A percentile compares a stretch with the other conserved stretches of the same genome.
Conservation (phyloP, 2,797 vertebrate genomes). For the Tangara arthus region DNA sequence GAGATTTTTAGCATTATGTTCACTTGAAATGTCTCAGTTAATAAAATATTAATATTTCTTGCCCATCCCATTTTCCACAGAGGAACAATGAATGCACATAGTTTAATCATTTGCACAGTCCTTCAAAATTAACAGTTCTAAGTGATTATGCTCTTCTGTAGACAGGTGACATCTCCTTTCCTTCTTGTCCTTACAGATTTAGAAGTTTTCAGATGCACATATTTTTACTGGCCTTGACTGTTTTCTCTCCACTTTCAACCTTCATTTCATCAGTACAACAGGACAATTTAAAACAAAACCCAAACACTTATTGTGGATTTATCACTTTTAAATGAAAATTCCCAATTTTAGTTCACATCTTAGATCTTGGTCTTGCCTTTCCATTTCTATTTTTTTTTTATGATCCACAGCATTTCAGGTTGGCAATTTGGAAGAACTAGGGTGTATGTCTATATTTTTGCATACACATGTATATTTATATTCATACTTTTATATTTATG, state of each 20-base stretch:
- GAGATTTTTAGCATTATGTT: neutral
- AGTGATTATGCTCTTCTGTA: neutral
- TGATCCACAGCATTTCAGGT: neutral
- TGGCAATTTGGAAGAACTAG: neutral
- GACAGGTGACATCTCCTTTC: neutral
- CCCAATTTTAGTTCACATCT: accelerated
- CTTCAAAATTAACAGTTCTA: neutral
- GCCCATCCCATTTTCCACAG: neutral
- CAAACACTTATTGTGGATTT: neutral
- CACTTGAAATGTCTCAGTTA: neutral
- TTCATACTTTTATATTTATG: neutral
- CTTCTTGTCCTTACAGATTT: neutral
- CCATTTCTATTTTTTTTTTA: neutral
- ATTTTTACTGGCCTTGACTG: neutral
- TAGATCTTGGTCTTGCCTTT: neutral
- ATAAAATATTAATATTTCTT: neutral
- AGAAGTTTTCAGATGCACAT: neutral
- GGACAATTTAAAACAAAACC: neutral
- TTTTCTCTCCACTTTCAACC: neutral
- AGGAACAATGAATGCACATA: neutral
- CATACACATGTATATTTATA: neutral
- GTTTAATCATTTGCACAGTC: neutral
- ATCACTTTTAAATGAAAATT: neutral
- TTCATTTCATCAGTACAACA: neutral
- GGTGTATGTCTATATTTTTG: neutral